Conservation (phyloP, 2,797 vertebrate genomes). For the Vireo griseus region DNA sequence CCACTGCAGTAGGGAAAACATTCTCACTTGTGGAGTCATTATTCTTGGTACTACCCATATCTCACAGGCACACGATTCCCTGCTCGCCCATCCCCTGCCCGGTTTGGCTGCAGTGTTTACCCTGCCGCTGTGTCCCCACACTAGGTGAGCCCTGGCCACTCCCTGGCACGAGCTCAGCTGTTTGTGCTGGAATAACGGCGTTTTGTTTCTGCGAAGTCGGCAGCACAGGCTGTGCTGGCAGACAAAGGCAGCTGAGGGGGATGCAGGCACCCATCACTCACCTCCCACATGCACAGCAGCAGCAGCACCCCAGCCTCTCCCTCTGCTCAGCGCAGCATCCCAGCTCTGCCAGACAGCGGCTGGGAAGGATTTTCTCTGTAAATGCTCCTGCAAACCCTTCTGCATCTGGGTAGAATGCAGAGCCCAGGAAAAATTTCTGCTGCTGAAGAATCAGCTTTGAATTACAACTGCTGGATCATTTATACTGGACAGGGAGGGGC, state of each 20-base stretch:
- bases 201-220: neutral
- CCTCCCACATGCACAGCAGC: neutral
- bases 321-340: neutral
- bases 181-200: neutral
- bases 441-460: neutral
- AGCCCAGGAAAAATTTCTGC: neutral
- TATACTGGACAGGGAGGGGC: neutral
- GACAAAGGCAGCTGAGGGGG: neutral
- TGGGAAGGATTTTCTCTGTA: neutral
- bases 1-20: neutral
- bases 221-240: neutral
- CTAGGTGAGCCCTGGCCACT: neutral
- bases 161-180: neutral
- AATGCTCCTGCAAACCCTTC: neutral
- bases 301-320: neutral
- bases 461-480: rapidly evolving
- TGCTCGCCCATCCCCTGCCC: rapidly evolving
- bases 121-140: neutral
- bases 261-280: neutral
- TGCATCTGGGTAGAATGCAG: neutral
- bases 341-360: rapidly evolving
- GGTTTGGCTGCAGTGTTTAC: neutral
- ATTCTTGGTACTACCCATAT: rapidly evolving
- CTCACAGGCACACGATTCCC: rapidly evolving
- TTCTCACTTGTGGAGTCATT: neutral